A percentile compares a stretch with the other conserved stretches of the same genome.
These are phyloP conservation scores for Scomber colias DNA, from an alignment of 2,113 vertebrate species.

Conservation along the genomic window DNA sequence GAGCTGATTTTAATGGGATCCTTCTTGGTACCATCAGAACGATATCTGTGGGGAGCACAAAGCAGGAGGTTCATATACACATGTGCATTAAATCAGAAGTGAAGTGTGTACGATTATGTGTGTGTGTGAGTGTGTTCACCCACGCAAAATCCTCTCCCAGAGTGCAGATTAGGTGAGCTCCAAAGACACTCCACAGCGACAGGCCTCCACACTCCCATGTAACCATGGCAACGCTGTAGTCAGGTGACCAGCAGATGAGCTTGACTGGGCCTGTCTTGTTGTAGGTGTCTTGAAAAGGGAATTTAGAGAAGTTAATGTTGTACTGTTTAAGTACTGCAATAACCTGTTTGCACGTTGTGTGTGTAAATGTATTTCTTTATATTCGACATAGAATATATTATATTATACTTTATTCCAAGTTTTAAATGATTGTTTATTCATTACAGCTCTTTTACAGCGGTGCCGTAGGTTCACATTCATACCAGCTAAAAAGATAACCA, in stretches of 20 bases:
- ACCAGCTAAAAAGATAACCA: too few relatives aligned
- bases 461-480: too few relatives aligned
- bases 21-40: slow-evolving; percentile 96
- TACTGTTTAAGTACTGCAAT: too few relatives aligned
- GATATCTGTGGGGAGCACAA: slow-evolving; percentile 85
- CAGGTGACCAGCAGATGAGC: slow-evolving; percentile 95
- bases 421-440: too few relatives aligned
- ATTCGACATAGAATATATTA: too few relatives aligned
- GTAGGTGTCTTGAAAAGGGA: slow-evolving; percentile 89
- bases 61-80: neutral
- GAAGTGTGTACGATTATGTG: neutral
- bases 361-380: too few relatives aligned
- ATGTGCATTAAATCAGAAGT: neutral
- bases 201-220: slow-evolving; percentile 97
- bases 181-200: slow-evolving; percentile 98
- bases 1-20: slow-evolving; percentile 96
- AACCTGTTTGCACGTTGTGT: too few relatives aligned
- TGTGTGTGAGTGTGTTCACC: slow-evolving; percentile 75
- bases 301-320: neutral
- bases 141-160: slow-evolving; percentile 98
- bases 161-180: slow-evolving; percentile 98
- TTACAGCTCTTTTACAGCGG: too few relatives aligned
- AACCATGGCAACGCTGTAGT: slow-evolving; percentile 95
- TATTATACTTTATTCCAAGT: neutral
- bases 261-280: slow-evolving; percentile 98